These are phyloP conservation scores for Amazona guildingii DNA, from an alignment of 2,113 vertebrate species.

Conservation along the genomic window DNA sequence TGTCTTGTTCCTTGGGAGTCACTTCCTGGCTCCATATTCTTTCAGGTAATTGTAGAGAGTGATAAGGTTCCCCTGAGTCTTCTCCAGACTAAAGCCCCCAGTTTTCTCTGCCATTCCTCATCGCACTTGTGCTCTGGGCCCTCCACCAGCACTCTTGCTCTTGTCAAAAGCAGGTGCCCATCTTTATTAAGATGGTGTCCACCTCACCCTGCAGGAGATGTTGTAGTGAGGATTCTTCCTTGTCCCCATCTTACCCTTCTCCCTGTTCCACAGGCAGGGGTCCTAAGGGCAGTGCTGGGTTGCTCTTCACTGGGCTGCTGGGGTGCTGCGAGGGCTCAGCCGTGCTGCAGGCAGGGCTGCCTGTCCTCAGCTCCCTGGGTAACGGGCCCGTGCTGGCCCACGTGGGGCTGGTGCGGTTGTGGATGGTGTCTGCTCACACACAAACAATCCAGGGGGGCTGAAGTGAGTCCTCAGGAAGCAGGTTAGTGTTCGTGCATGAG, in stretches of 20 bases:
- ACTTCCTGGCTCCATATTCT: not conserved
- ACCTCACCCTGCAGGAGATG: not conserved
- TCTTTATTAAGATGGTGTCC: not conserved
- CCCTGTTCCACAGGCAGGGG: not conserved
- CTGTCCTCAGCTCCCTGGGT: not conserved
- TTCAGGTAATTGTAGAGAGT: not conserved
- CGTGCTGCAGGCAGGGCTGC: fast-evolving
- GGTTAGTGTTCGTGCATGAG: not conserved
- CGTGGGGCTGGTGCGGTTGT: fast-evolving
- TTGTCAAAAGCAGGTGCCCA: not conserved
- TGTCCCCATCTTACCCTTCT: fast-evolving
- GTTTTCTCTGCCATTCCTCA: not conserved
- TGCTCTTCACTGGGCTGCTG: fast-evolving
- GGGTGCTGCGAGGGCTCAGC: fast-evolving
- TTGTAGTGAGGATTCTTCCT: not conserved
- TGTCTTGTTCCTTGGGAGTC: not conserved
- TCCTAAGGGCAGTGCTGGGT: not conserved
- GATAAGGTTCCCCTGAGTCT: not conserved
- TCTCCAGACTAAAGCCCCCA: not conserved
- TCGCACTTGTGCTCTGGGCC: not conserved
- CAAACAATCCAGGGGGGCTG: not conserved
- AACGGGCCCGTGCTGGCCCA: fast-evolving
- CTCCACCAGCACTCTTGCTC: not conserved
- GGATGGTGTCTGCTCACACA: fast-evolving
- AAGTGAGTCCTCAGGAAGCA: not conserved